Evolutionary conservation across 2,113 vertebrate species (phyloP), one percentile per base, ranked within the genome.

Genomic region (Taurulus bubalis): DNA sequence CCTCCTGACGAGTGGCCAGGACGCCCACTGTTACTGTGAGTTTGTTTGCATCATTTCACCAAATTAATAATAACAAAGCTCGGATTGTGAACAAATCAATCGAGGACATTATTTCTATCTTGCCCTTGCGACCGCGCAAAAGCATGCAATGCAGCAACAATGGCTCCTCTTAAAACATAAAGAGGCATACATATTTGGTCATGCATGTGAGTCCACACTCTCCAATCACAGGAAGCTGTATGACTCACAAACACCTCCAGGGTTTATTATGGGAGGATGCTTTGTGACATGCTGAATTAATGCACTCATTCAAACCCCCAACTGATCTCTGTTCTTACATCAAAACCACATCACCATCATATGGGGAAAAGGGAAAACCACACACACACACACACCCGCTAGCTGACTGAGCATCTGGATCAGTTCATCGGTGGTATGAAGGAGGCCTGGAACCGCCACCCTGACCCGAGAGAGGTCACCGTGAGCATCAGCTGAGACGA

Each of bases 321-420:
- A 71, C 47, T 55, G 79, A 34, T 69, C 38, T 81, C 56, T 68
- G 69, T 40, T 78, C 73, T 63, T n/a, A 22, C 22, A 47, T 58
- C 22, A 40, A 80, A 80, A 32, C 77, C 75, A 66, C 83, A 72
- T 76, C 30, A 30, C 6, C 53, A 75, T 93, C 92, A 93, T 90
- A 92, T 89, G 91, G 83, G 68, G 30, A 32, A 80, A 24, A 78
- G 68, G 40, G 42, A 4, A 72, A 69, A 86, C 87, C 82, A 34
- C 59, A 70, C 74, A 77, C 65, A 80, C 64, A 75, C 49, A 74
- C 64, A 56, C 69, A 77, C 49, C 64, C 59, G 53, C 0, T 0
- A n/a, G n/a, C n/a, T n/a, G n/a, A n/a, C 63, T 28, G 15, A 10
- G 26, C 83, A 83, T 84, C 80, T 90, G 84, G 72, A 73, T 85